A percentile compares a stretch with the other conserved stretches of the same genome.
Evolutionary conservation across 2,113 vertebrate genomes (phyloP).

Genomic region (Eulemur macaco): DNA sequence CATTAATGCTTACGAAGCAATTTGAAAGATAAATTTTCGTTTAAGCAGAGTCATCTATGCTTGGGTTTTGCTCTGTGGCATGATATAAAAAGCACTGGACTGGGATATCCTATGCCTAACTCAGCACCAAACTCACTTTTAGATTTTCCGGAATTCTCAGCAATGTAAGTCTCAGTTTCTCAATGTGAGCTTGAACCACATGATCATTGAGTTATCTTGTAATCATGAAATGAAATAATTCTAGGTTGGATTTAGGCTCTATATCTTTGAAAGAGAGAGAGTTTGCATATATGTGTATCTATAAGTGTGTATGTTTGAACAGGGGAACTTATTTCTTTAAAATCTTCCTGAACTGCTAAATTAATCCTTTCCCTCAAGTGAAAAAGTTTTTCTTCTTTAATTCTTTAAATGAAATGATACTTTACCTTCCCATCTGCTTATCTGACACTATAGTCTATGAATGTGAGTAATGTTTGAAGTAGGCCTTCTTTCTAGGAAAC

Average conservation of each 20-base stretch:
- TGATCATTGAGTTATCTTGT: background rate
- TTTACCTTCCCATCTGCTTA: background rate
- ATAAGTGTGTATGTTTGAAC: background rate
- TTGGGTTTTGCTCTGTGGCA: background rate
- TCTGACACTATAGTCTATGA: background rate
- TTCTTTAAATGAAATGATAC: background rate
- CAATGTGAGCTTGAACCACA: background rate
- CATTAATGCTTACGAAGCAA: background rate
- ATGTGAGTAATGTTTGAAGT: background rate
- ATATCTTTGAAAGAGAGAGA: background rate
- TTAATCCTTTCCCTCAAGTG: background rate
- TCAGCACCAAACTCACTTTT: background rate
- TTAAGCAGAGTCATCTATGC: background rate
- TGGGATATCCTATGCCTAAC: background rate
- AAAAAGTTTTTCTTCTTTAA: background rate
- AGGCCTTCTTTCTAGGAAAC: background rate
- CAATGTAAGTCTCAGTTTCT: background rate
- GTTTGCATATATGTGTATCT: background rate
- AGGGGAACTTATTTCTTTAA: background rate
- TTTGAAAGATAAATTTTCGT: background rate
- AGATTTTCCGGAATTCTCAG: constrained; percentile 6
- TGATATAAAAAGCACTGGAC: background rate
- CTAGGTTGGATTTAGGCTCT: background rate
- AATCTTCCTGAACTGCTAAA: background rate
- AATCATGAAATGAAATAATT: background rate